A percentile compares a stretch with the other conserved stretches of the same genome.
phyloP scores from a whole-genome alignment of 2,113 vertebrate species.

The Oreochromis spilurus region DNA sequence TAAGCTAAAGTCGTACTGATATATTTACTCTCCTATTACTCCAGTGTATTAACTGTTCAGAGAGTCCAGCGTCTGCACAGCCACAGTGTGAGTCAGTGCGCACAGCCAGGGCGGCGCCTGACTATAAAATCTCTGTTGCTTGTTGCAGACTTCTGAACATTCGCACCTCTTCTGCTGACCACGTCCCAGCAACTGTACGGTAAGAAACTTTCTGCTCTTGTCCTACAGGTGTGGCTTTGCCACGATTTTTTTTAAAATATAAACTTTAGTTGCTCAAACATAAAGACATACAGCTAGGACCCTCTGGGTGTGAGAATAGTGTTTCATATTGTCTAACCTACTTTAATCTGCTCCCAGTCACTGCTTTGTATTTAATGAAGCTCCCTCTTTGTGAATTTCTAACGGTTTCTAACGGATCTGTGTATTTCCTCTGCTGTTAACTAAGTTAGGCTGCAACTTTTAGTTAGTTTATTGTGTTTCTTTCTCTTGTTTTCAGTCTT shows the following conservation, averaged over 20 bases:
- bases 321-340: not conserved
- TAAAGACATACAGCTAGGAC: not conserved
- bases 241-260: not conserved
- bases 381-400: not conserved
- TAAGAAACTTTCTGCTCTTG: slow-evolving; percentile 19
- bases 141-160: slow-evolving; percentile 12
- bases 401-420: not conserved
- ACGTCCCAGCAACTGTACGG: slow-evolving; percentile 17
- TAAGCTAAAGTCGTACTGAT: not conserved
- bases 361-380: not conserved
- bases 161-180: not conserved
- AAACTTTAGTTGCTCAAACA: not conserved
- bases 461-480: not conserved
- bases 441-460: accelerated
- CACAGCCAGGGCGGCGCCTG: slow-evolving; percentile 49
- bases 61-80: not conserved
- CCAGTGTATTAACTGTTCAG: not conserved
- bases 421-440: not conserved
- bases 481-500: not conserved
- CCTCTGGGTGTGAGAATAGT: not conserved
- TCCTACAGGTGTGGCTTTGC: not conserved
- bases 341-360: not conserved
- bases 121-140: slow-evolving; percentile 37
- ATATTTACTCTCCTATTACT: not conserved
- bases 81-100: slow-evolving; percentile 4